phyloP scores from a whole-genome alignment of 2,888 invertebrate species.

The Laspeyria flexula region DNA sequence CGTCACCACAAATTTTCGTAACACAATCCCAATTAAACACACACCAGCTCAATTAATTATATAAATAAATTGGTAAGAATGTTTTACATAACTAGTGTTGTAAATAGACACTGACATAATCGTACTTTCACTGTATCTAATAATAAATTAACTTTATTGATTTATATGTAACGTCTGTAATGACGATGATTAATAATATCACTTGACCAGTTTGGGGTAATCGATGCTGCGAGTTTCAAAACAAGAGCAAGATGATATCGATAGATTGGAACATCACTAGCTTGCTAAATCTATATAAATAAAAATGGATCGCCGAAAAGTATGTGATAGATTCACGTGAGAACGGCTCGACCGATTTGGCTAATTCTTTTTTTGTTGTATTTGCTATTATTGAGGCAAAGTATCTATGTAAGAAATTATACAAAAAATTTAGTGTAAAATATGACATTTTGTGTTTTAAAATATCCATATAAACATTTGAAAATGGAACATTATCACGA shows the following conservation, averaged over 20 bases:
- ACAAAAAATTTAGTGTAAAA: too few relatives aligned
- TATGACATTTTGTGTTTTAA: too few relatives aligned
- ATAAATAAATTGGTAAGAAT: conserved; percentile 34
- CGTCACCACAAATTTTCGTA: background rate
- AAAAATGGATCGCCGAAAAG: too few relatives aligned
- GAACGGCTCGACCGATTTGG: too few relatives aligned
- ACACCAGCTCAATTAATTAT: conserved; percentile 26
- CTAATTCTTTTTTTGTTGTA: too few relatives aligned
- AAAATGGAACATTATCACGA: too few relatives aligned
- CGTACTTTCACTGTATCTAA: conserved; percentile 55
- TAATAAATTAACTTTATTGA: conserved; percentile 58
- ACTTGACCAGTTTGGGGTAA: conserved; percentile 42
- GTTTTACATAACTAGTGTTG: conserved; percentile 37
- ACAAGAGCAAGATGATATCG: conserved; percentile 1
- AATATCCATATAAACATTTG: too few relatives aligned
- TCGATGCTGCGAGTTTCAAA: conserved; percentile 22
- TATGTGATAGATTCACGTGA: too few relatives aligned
- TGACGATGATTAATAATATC: conserved; percentile 65
- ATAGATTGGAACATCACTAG: background rate
- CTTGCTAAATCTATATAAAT: too few relatives aligned
- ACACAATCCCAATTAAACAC: conserved; percentile 3
- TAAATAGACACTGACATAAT: conserved; percentile 49
- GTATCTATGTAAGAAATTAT: too few relatives aligned
- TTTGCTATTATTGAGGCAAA: too few relatives aligned
- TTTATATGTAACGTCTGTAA: conserved; percentile 48